Conservation (phyloP, 2,888 invertebrate species). For the Oxyteleia sp. region DNA sequence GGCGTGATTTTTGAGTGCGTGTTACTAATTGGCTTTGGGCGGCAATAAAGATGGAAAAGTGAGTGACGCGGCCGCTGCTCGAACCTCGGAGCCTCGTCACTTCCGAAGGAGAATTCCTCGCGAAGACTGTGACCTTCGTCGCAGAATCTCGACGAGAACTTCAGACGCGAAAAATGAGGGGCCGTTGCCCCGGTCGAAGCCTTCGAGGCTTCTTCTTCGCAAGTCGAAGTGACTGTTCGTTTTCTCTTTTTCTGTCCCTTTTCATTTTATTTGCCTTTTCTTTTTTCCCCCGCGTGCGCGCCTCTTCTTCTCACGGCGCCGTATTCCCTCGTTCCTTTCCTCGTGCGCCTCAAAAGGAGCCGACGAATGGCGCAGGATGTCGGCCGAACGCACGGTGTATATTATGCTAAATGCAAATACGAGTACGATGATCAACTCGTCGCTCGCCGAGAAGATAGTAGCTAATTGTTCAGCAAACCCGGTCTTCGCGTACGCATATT, state of each 20-base stretch:
- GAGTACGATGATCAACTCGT: slow-evolving; percentile 61
- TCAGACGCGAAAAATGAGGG: slow-evolving; percentile 79
- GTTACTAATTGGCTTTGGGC: slow-evolving; percentile 39
- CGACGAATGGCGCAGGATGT: slow-evolving; percentile 60
- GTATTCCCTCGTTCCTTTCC: slow-evolving; percentile 46
- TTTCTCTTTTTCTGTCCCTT: slow-evolving; percentile 65
- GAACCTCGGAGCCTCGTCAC: slow-evolving; percentile 59
- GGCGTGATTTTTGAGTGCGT: slow-evolving; percentile 37
- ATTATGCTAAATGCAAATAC: slow-evolving; percentile 74
- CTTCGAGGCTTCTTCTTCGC: slow-evolving; percentile 72
- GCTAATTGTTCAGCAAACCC: slow-evolving; percentile 73
- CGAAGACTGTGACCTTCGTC: slow-evolving; percentile 84
- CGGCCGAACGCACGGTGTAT: slow-evolving; percentile 56
- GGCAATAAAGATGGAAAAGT: slow-evolving; percentile 44
- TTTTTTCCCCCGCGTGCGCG: slow-evolving; percentile 59
- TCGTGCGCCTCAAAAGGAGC: slow-evolving; percentile 64
- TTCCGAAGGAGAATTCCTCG: slow-evolving; percentile 79
- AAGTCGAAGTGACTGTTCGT: slow-evolving; percentile 66
- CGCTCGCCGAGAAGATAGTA: slow-evolving; percentile 57
- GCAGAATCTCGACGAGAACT: slow-evolving; percentile 75
- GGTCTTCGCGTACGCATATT: slow-evolving; percentile 36
- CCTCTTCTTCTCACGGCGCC: slow-evolving; percentile 57
- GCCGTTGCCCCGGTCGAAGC: slow-evolving; percentile 77
- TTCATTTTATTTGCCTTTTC: slow-evolving; percentile 70
- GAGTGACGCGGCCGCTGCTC: slow-evolving; percentile 42